Conservation (phyloP, 2,888 invertebrate genomes). For the Sinelater perroti region DNA sequence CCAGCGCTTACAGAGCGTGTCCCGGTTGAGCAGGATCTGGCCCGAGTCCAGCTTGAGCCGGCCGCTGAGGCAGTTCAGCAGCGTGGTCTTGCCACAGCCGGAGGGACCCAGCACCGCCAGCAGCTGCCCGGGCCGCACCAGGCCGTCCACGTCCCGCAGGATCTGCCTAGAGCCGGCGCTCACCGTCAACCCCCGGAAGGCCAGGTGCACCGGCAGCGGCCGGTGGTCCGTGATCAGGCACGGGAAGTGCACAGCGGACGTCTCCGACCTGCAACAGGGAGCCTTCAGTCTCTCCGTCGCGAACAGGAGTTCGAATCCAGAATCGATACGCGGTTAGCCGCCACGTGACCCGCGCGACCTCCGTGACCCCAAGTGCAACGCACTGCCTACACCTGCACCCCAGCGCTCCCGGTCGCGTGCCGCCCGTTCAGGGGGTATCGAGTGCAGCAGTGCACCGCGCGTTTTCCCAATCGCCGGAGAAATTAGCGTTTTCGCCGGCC, state of each 20-base stretch:
- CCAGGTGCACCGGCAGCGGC: slow-evolving; percentile 71
- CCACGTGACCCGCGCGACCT: slow-evolving; percentile 42
- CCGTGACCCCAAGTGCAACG: slow-evolving; percentile 44
- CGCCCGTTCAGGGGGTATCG: no score
- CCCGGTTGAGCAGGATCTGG: slow-evolving; percentile 59
- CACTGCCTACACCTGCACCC: slow-evolving; percentile 42
- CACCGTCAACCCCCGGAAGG: slow-evolving; percentile 71
- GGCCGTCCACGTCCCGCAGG: slow-evolving; percentile 75
- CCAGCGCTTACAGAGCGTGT: slow-evolving; percentile 61
- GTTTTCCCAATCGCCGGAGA: no score
- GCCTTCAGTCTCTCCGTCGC: slow-evolving; percentile 5
- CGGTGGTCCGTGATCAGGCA: slow-evolving; percentile 65
- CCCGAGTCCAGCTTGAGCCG: slow-evolving; percentile 73
- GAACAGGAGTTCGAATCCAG: slow-evolving; percentile 13
- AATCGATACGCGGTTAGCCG: slow-evolving; percentile 40
- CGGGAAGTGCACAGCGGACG: slow-evolving; percentile 68
- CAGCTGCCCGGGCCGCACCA: slow-evolving; percentile 79
- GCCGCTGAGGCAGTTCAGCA: slow-evolving; percentile 79
- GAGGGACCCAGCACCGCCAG: slow-evolving; percentile 85
- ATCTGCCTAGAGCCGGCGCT: slow-evolving; percentile 65
- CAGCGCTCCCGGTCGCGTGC: no score
- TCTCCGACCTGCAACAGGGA: slow-evolving; percentile 64
- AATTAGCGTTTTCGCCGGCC: not conserved
- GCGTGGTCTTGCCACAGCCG: slow-evolving; percentile 81
- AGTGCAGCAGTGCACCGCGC: no score